Base-by-base conservation (phyloP, 2,888 invertebrate genomes). In the Hydrotaea diabolus region DNA sequence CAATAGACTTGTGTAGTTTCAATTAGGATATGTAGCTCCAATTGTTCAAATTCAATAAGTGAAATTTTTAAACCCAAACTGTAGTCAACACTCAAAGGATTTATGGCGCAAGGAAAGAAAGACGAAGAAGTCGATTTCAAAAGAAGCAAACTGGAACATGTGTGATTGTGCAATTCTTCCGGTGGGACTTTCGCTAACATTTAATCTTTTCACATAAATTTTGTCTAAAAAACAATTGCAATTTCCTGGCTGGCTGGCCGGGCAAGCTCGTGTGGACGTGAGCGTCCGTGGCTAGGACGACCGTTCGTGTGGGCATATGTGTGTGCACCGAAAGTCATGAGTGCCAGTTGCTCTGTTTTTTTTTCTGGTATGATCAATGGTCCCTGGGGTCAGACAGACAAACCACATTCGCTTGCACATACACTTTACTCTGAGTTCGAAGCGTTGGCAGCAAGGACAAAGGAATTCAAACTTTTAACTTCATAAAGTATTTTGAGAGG, bases 391-490 rank as follows among this genome's bases (percentile, higher is more conserved):
- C 43, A 62, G n/a, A 46, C 59, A 74, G 59, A 46, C 31, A 66
- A 21, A 55, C 57, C 46, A 69, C 46, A 66, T 23, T 23, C 43
- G 43, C n/a, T 36, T 43, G 46, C 23, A 9, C 39, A 39, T 9
- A 13, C 8, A 39, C 39, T 31, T 7, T 39, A 39, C 9, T 3
- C 13, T 39, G 39, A 9, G 7, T 39, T 8, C 13, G 1, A 11
- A 39, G 39, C 8, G 36, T 5, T n/a, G 36, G 8, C 5, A 36
- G 36, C 8, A 1, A 39, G 39, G 39, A 13, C 31, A 39, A 39
- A 89, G 89, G 87, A 89, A 89, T 88, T 86, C 89, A 85, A 87
- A 88, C 88, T 86, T 87, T 88, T 87, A 88, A 72, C 36, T 55
- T 36, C 36, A 62, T 62, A 62, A 66, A 43, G 43, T 43, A 66